A percentile compares a stretch with the other conserved stretches of the same genome.
Evolutionary conservation across 2,113 vertebrate species (phyloP).

Genomic region (Cyprinodon variegatus): DNA sequence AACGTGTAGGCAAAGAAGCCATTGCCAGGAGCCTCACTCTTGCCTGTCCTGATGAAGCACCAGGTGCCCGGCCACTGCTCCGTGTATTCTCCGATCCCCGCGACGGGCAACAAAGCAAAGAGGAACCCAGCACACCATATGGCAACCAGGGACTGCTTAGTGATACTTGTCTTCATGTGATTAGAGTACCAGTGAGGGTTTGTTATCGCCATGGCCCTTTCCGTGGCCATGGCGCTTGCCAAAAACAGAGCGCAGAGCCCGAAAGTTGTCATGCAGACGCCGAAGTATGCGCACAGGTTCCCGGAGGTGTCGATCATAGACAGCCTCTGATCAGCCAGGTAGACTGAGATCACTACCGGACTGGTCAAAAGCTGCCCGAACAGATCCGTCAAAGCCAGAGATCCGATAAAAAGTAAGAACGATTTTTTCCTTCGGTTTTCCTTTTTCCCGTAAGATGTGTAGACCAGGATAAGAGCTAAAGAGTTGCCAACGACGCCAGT

Average conservation of each 20-base stretch:
- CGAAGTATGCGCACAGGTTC: slow-evolving; percentile 89
- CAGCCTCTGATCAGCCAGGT: slow-evolving; percentile 84
- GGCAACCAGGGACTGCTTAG: slow-evolving; percentile 79
- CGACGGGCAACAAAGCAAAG: slow-evolving; percentile 88
- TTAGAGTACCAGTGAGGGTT: slow-evolving; percentile 93
- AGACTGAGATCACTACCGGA: slow-evolving; percentile 94
- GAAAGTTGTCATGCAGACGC: slow-evolving; percentile 92
- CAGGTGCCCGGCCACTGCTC: slow-evolving; percentile 96
- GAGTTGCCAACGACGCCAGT: slow-evolving; percentile 92
- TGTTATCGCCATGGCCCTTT: slow-evolving; percentile 89
- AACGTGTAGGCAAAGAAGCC: slow-evolving; percentile 88
- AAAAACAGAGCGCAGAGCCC: slow-evolving; percentile 92
- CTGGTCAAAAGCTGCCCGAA: slow-evolving; percentile 92
- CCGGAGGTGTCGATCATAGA: slow-evolving; percentile 83
- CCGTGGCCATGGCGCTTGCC: slow-evolving; percentile 93
- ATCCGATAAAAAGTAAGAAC: slow-evolving; percentile 95
- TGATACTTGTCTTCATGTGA: slow-evolving; percentile 87
- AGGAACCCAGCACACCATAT: slow-evolving; percentile 83
- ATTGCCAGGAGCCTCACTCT: slow-evolving; percentile 71
- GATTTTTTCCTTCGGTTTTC: slow-evolving; percentile 87
- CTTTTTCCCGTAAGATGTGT: slow-evolving; percentile 85
- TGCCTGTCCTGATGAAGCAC: slow-evolving; percentile 91
- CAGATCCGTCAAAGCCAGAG: slow-evolving; percentile 90
- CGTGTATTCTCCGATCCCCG: slow-evolving; percentile 86
- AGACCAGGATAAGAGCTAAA: slow-evolving; percentile 89